A percentile compares a stretch with the other conserved stretches of the same genome.
Evolutionary conservation across 2,113 vertebrate species (phyloP).

Genomic region (Muntiacus muntjak): DNA sequence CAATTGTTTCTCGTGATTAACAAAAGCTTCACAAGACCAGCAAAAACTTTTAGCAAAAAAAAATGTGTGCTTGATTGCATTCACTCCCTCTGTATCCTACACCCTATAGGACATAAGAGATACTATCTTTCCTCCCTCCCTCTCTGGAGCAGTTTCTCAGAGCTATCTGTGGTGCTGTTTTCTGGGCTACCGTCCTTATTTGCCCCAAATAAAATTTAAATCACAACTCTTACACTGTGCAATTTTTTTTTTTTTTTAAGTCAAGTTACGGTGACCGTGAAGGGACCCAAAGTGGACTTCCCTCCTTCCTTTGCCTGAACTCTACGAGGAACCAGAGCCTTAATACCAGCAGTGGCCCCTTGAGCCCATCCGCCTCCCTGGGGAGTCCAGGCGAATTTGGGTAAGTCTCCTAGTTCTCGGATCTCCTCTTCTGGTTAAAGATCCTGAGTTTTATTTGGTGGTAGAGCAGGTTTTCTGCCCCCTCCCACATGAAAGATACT

Average conservation of each 20-base stretch:
- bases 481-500: background rate
- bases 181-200: background rate
- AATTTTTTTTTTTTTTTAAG: background rate
- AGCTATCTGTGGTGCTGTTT: background rate
- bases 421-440: background rate
- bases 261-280: background rate
- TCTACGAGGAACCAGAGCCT: background rate
- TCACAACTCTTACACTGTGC: background rate
- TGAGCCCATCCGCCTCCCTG: background rate
- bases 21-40: background rate
- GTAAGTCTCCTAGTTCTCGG: background rate
- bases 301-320: background rate
- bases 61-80: background rate
- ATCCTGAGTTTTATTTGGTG: background rate
- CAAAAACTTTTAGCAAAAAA: background rate
- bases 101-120: background rate
- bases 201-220: background rate
- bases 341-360: background rate
- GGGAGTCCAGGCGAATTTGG: background rate
- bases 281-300: background rate
- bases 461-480: background rate
- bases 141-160: background rate
- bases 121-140: background rate
- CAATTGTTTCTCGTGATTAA: background rate
- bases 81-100: background rate